These are phyloP conservation scores for Brachionus rubens DNA, from an alignment of 1,140 invertebrate species.

Conservation along the genomic window DNA sequence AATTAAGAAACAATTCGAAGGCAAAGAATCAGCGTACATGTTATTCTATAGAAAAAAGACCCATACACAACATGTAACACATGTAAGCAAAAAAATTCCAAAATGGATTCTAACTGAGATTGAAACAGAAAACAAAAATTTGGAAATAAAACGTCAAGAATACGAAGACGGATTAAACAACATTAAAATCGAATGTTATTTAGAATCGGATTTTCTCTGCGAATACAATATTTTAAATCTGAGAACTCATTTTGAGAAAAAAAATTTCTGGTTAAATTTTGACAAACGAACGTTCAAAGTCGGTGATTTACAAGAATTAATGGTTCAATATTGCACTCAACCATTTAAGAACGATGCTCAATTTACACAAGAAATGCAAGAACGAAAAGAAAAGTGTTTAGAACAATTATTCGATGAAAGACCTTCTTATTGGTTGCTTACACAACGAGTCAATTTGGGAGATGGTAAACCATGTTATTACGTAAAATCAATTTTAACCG, in stretches of 20 bases:
- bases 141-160: constrained; percentile 51
- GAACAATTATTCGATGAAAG: constrained; percentile 30
- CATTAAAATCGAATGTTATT: constrained; percentile 30
- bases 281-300: background rate
- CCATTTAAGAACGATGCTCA: background rate
- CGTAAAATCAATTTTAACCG: background rate
- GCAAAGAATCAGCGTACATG: constrained; percentile 60
- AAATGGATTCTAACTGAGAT: background rate
- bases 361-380: background rate
- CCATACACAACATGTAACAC: constrained; percentile 47
- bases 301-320: background rate
- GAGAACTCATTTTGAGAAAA: background rate
- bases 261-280: background rate
- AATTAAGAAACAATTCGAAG: constrained; percentile 55
- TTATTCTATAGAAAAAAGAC: constrained; percentile 55
- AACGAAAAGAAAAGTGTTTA: background rate
- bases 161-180: constrained; percentile 7
- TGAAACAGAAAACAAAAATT: constrained; percentile 51
- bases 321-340: constrained; percentile 2
- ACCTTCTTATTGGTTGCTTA: background rate
- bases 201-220: background rate
- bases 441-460: background rate
- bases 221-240: constrained; percentile 22
- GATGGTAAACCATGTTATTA: background rate
- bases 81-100: background rate